These are phyloP conservation scores for Jordanella pulchra DNA, from an alignment of 2,797 vertebrate genomes.

Conservation along the genomic window DNA sequence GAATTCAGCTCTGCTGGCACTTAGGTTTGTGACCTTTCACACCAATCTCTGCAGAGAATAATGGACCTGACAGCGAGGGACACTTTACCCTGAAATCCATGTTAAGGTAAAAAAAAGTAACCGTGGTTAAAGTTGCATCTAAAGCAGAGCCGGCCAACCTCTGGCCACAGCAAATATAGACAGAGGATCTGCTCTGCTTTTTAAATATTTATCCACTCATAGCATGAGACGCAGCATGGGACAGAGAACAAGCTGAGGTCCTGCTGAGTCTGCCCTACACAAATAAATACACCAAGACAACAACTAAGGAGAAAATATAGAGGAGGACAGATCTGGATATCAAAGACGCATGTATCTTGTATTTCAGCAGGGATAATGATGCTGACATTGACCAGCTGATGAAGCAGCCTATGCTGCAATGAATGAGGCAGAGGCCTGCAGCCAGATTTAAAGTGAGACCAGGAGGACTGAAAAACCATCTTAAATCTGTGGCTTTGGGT, in stretches of 20 bases:
- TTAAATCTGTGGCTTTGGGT: slow-evolving; percentile 16
- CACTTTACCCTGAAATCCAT: slow-evolving; percentile 42
- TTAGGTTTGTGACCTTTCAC: slow-evolving; percentile 67
- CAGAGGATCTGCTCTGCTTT: slow-evolving; percentile 57
- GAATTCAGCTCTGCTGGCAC: slow-evolving; percentile 59
- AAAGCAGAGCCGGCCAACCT: slow-evolving; percentile 39
- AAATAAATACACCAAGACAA: slow-evolving; percentile 48
- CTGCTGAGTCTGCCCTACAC: slow-evolving; percentile 45
- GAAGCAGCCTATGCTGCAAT: slow-evolving; percentile 19
- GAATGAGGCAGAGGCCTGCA: slow-evolving; percentile 48
- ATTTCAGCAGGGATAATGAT: slow-evolving; percentile 1
- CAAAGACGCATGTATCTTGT: slow-evolving; percentile 15
- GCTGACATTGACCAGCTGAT: slow-evolving; percentile 17
- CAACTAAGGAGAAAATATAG: slow-evolving; percentile 41
- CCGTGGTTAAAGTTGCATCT: slow-evolving; percentile 28
- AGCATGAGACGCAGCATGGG: slow-evolving; percentile 60
- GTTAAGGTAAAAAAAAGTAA: slow-evolving; percentile 18
- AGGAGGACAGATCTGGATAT: slow-evolving; percentile 52
- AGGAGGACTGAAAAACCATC: neutral
- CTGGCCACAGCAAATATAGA: slow-evolving; percentile 38
- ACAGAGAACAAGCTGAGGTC: slow-evolving; percentile 60
- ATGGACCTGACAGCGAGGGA: slow-evolving; percentile 35
- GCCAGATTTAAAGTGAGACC: slow-evolving; percentile 38
- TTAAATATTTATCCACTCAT: slow-evolving; percentile 76
- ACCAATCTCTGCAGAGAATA: slow-evolving; percentile 45